Evolutionary conservation across 2,797 vertebrate genomes (phyloP).

Genomic region (Petrocephalus schoutedeni): DNA sequence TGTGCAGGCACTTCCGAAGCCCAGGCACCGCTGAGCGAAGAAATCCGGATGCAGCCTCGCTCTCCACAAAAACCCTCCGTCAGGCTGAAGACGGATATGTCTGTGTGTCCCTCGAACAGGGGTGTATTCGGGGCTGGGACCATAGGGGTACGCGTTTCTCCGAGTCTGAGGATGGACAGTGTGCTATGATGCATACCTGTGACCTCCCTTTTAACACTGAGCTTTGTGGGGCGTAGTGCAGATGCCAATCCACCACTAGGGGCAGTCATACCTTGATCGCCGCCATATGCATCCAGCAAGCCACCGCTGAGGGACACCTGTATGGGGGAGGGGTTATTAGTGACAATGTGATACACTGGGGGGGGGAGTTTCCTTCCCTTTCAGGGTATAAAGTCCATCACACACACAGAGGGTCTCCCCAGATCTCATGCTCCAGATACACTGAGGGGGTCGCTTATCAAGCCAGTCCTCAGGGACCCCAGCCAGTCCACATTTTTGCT

Average conservation of each 20-base stretch:
- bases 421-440: not conserved
- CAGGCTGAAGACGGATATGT: not conserved
- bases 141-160: not conserved
- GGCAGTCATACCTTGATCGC: constrained; percentile 79
- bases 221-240: constrained; percentile 74
- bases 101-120: not conserved
- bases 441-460: not conserved
- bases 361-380: constrained; percentile 46
- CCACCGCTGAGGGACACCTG: constrained; percentile 72
- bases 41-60: constrained; percentile 22
- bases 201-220: constrained; percentile 86
- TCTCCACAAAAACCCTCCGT: not conserved
- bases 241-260: constrained; percentile 77
- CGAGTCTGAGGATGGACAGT: not conserved
- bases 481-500: not conserved
- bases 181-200: constrained; percentile 70
- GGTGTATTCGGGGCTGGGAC: not conserved
- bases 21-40: not conserved
- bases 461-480: not conserved
- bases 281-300: constrained; percentile 88
- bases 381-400: not conserved
- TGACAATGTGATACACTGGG: constrained; percentile 13
- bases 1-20: not conserved
- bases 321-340: constrained; percentile 10
- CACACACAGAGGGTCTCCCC: not conserved